Conservation (phyloP, 2,113 vertebrate species). For the Nannospalax galili region DNA sequence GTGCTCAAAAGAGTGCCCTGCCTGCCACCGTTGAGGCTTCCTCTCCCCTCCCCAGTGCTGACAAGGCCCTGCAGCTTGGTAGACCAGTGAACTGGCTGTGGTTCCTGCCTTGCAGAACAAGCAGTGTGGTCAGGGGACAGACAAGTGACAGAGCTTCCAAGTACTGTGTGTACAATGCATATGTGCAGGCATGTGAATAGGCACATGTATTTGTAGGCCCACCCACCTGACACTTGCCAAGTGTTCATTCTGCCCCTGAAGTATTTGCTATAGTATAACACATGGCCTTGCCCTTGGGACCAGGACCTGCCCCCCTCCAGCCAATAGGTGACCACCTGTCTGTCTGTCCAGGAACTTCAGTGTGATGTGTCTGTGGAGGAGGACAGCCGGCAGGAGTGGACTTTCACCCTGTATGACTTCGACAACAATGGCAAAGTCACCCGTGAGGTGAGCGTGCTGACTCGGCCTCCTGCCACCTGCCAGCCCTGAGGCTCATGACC, state of each 20-base stretch:
- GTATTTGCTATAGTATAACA: too few species aligned
- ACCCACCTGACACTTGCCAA: too few species aligned
- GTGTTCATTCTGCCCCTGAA: too few species aligned
- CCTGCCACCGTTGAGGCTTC: background rate
- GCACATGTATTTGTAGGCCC: too few species aligned
- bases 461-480: rapidly evolving
- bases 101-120: background rate
- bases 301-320: too few species aligned
- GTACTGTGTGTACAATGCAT: background rate
- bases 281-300: background rate
- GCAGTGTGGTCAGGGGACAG: background rate
- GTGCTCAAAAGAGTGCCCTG: background rate
- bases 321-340: background rate
- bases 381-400: conserved; percentile 99
- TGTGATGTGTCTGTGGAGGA: conserved; percentile 99
- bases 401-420: conserved; percentile 99
- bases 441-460: conserved; percentile 91
- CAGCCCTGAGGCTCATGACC: rapidly evolving
- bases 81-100: background rate
- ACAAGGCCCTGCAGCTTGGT: background rate
- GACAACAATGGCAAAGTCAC: conserved; percentile 99
- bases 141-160: background rate
- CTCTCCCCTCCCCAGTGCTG: conserved; percentile 47
- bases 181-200: background rate
- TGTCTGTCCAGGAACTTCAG: conserved; percentile 93